Conservation (phyloP, 2,888 invertebrate species). For the Leptinotarsa haldemani region DNA sequence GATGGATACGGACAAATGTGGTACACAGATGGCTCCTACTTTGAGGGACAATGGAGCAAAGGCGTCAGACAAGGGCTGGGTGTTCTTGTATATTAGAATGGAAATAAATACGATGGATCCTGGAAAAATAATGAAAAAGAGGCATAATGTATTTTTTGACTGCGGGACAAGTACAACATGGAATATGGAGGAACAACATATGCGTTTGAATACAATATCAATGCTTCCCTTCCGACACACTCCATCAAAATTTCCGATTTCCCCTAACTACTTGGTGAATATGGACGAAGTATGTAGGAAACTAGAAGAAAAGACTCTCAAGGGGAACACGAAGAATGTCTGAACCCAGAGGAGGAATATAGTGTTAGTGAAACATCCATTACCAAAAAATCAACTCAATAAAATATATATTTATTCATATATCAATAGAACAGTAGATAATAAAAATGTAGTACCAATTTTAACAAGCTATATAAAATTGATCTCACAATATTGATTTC, state of each 20-base stretch:
- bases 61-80: constrained; percentile 55
- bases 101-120: constrained; percentile 75
- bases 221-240: constrained; percentile 72
- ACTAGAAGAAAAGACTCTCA: constrained; percentile 23
- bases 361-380: neutral
- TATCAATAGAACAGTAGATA: constrained; percentile 4
- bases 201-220: constrained; percentile 70
- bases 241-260: constrained; percentile 48
- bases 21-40: constrained; percentile 71
- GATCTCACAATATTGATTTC: too few species aligned
- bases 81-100: constrained; percentile 66
- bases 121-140: constrained; percentile 70
- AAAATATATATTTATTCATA: constrained; percentile 17
- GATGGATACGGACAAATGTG: constrained; percentile 75
- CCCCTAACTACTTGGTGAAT: constrained; percentile 27
- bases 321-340: constrained; percentile 17
- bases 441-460: constrained; percentile 13
- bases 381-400: neutral
- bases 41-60: constrained; percentile 70
- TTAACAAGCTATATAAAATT: too few species aligned
- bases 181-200: constrained; percentile 71
- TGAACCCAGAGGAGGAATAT: neutral
- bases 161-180: constrained; percentile 75
- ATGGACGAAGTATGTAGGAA: constrained; percentile 20
- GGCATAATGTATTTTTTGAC: constrained; percentile 71